phyloP scores from a whole-genome alignment of 2,888 invertebrate genomes.

The Scrobipalpa atriplicella region DNA sequence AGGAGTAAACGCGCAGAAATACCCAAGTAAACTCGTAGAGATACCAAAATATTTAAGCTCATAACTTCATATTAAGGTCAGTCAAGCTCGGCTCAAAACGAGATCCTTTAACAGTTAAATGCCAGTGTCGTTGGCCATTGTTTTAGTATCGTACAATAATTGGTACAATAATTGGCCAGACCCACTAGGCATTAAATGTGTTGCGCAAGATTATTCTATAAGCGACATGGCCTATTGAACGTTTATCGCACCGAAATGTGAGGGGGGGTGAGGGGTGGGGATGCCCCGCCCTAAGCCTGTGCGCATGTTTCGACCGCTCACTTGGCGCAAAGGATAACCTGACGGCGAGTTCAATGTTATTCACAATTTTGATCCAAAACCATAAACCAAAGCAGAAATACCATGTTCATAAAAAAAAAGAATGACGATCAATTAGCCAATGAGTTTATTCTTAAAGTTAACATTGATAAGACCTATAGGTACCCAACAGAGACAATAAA shows the following conservation, averaged over 20 bases:
- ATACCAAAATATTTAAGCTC: not conserved
- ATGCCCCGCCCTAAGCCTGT: slow-evolving; percentile 52
- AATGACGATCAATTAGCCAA: no score
- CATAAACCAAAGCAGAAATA: no score
- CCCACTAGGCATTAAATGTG: slow-evolving; percentile 39
- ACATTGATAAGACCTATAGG: no score
- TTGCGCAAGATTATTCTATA: slow-evolving; percentile 54
- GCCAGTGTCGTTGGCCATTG: slow-evolving; percentile 24
- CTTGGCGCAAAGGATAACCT: slow-evolving; percentile 35
- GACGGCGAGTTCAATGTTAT: slow-evolving; percentile 21
- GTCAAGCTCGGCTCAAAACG: not conserved
- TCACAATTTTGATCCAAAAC: not conserved
- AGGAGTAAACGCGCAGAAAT: no score
- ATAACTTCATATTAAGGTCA: not conserved
- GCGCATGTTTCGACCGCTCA: slow-evolving; percentile 46
- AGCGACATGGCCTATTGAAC: slow-evolving; percentile 60
- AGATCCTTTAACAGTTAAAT: slow-evolving; percentile 6
- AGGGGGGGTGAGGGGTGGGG: slow-evolving; percentile 43
- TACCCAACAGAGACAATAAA: no score
- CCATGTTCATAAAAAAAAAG: no score
- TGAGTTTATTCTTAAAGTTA: no score
- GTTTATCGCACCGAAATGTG: slow-evolving; percentile 54
- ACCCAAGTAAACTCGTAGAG: no score
- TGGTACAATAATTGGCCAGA: slow-evolving; percentile 23
- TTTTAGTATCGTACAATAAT: slow-evolving; percentile 26